Base-by-base conservation (phyloP, 2,797 vertebrate species). In the Hypotaenidia philippensis region DNA sequence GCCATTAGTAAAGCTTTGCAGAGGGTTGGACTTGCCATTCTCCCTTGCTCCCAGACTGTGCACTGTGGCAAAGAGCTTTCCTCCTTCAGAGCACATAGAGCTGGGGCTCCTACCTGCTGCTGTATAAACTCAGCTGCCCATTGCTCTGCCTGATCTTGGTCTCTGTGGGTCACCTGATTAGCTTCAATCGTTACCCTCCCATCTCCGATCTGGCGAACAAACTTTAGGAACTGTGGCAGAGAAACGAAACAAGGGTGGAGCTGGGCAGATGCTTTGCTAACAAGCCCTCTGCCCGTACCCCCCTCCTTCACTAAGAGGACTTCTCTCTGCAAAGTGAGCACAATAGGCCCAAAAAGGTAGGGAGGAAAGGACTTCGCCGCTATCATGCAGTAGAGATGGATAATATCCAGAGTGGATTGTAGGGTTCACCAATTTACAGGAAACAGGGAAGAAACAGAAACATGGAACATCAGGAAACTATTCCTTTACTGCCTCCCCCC, bases 131-230 rank as follows among this genome's bases (percentile, higher is more conserved):
- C 99, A 98, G 99, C 98, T 98, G 99, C 99, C 99, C 99, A 99
- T 98, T 99, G 99, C 96, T 99, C 98, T 99, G 99, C 99, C 98
- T 99, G 99, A 98, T 97, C 97, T 98, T 98, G 98, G 98, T 98
- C 99, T 98, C 98, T 99, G 98, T 98, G 98, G 97, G 98, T 98
- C 98, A 99, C 98, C 98, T 99, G 98, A 98, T 98, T 99, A 98
- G 98, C 99, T 98, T 99, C 99, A 98, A 99, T 98, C 98, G 99
- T 99, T 98, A 99, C 99, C 99, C 98, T 99, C 97, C 99, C 99
- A 98, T 99, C 99, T 98, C 99, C 99, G 99, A 99, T 99, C 98
- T 99, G 99, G 98, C 98, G 99, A 98, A 99, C 98, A 99, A 99
- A 99, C 97, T 98, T 99, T 99, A 99, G 98, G 99, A 99, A 99